Base-by-base conservation (phyloP, 2,113 vertebrate species). In the Gobiocypris rarus region DNA sequence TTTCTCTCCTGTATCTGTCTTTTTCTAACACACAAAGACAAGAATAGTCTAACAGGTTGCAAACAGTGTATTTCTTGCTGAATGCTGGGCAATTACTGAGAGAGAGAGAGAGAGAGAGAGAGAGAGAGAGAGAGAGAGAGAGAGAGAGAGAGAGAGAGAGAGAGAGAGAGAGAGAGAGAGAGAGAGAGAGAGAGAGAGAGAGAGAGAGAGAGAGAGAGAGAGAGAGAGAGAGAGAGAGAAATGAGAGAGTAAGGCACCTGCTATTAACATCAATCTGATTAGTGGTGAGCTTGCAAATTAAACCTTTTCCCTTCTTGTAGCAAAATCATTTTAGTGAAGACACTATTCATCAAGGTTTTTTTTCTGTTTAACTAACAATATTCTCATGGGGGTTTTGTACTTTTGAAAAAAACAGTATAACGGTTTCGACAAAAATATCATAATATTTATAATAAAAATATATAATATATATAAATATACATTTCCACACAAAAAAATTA, bases 211-310 rank as follows among this genome's bases (percentile, higher is more conserved):
- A n/a, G n/a, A n/a, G n/a, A n/a, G n/a, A n/a, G n/a, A n/a, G n/a
- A n/a, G n/a, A n/a, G n/a, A n/a, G n/a, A n/a, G n/a, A n/a, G n/a
- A n/a, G n/a, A n/a, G n/a, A n/a, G n/a, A n/a, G n/a, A n/a, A n/a
- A n/a, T n/a, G n/a, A n/a, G n/a, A n/a, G n/a, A n/a, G 9, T 9
- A 56, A 19, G 31, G n/a, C 17, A 54, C 28, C 45, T 22, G 19
- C 50, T 38, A 38, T 75, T 54, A 75, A 75, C 50, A 75, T 56
- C 50, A 6, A 41, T 58, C 34, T 41, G 22, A 77, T 41, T n/a
- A 77, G 31, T 4, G 75, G 2, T 58, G 7, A 54, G 70, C 1
- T 63, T 63, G 11, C 11, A 26, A 13, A 24, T 54, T 75, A 75
- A 56, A 75, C 24, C 8, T 54, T 41, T 22, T 70, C 34, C n/a